Conservation (phyloP, 2,888 invertebrate genomes). For the Argyra leucocephala region DNA sequence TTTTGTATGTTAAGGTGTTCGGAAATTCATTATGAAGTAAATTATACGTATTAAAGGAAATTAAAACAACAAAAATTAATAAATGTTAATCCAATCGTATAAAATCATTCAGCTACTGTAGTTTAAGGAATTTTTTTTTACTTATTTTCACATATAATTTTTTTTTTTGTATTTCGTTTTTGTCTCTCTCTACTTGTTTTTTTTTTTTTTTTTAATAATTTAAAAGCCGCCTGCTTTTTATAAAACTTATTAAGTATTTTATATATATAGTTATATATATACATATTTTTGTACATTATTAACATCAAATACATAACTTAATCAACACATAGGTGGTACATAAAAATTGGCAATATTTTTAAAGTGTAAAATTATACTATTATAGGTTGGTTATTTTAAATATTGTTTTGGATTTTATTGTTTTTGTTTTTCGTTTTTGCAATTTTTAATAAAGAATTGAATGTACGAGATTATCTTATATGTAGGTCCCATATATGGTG, state of each 20-base stretch:
- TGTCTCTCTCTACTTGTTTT: too few species aligned
- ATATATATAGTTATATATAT: background rate
- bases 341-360: background rate
- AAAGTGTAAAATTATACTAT: slow-evolving; percentile 4
- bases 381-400: background rate
- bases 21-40: too few species aligned
- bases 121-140: background rate
- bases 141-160: too few species aligned
- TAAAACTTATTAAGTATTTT: background rate
- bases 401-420: background rate
- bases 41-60: too few species aligned
- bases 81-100: too few species aligned
- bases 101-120: background rate
- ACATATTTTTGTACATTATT: background rate
- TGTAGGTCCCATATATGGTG: too few species aligned
- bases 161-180: too few species aligned
- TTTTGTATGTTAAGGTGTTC: too few species aligned
- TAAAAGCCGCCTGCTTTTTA: background rate
- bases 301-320: background rate
- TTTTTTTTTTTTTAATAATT: background rate
- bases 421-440: background rate
- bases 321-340: slow-evolving; percentile 6
- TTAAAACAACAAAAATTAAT: too few species aligned
- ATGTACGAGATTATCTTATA: too few species aligned
- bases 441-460: too few species aligned